These are phyloP conservation scores for Erynnis tages DNA, from an alignment of 2,888 invertebrate genomes.

Conservation along the genomic window DNA sequence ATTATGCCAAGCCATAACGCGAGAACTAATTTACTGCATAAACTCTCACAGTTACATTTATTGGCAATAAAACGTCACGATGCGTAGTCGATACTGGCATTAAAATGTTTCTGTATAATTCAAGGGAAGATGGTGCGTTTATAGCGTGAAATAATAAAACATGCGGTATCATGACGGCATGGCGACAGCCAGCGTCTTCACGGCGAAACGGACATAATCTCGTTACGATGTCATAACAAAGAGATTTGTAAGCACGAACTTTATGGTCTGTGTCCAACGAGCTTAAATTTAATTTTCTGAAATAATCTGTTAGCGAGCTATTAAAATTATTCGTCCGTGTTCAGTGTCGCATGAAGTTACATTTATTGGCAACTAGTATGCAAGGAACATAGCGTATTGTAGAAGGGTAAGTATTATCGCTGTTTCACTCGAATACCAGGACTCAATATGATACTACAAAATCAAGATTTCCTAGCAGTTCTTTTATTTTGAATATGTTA, in stretches of 20 bases:
- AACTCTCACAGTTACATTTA: slow-evolving; percentile 44
- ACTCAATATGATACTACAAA: no score
- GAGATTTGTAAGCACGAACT: slow-evolving; percentile 81
- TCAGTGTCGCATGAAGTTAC: slow-evolving; percentile 44
- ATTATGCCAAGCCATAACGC: slow-evolving; percentile 14
- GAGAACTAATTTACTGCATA: slow-evolving; percentile 25
- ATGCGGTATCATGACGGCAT: slow-evolving; percentile 67
- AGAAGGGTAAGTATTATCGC: no score
- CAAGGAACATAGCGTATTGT: slow-evolving; percentile 30
- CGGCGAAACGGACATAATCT: slow-evolving; percentile 77
- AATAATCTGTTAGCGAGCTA: slow-evolving; percentile 77
- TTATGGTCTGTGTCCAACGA: slow-evolving; percentile 80
- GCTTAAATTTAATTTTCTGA: slow-evolving; percentile 81
- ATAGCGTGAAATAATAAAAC: slow-evolving; percentile 74
- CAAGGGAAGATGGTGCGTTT: slow-evolving; percentile 55
- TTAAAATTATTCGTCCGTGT: slow-evolving; percentile 77
- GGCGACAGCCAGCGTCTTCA: slow-evolving; percentile 66
- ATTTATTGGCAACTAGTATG: slow-evolving; percentile 44
- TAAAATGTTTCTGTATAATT: slow-evolving; percentile 67
- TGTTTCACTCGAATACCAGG: no score
- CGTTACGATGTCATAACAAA: slow-evolving; percentile 81
- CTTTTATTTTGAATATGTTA: no score
- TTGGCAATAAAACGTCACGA: slow-evolving; percentile 59
- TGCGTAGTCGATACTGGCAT: slow-evolving; percentile 56
- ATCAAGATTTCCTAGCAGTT: no score